A percentile compares a stretch with the other conserved stretches of the same genome.
Evolutionary conservation across 92 coral and sea anemone genomes (phyloP).

Genomic region (Epizoanthus ramosus): DNA sequence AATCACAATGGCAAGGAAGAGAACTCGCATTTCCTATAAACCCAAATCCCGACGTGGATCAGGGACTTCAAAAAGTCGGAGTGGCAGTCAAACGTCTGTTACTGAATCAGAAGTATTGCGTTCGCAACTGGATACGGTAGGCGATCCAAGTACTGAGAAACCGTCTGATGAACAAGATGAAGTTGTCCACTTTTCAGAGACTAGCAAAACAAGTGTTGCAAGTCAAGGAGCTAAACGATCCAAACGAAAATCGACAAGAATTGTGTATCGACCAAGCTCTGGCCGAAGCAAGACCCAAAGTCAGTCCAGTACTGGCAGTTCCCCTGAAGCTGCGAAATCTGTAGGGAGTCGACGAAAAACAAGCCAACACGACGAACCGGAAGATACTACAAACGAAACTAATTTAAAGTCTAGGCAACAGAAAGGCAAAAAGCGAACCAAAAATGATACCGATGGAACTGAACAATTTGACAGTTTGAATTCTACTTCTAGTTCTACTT

Average conservation of each 20-base stretch:
- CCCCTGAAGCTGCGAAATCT: slow-evolving; percentile 17
- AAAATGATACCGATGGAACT: not conserved
- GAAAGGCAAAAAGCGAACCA: slow-evolving; percentile 12
- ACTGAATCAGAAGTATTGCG: not conserved
- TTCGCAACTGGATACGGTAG: too few relatives aligned
- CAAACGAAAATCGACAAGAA: slow-evolving; percentile 18
- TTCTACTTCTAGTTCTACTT: not conserved
- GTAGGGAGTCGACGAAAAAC: not conserved
- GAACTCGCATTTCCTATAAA: slow-evolving; percentile 39
- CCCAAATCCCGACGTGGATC: slow-evolving; percentile 54
- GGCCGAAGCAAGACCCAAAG: slow-evolving; percentile 5
- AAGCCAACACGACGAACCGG: not conserved
- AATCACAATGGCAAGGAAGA: slow-evolving; percentile 34
- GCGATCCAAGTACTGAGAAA: not conserved
- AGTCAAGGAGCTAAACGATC: not conserved
- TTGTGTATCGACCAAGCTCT: slow-evolving; percentile 12
- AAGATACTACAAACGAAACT: not conserved
- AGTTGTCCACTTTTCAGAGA: not conserved
- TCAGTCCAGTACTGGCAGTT: not conserved
- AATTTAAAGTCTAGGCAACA: not conserved
- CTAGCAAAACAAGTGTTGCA: not conserved
- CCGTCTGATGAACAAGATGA: not conserved
- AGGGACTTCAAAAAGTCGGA: slow-evolving; percentile 2
- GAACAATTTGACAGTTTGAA: not conserved
- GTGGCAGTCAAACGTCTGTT: slow-evolving; percentile 8